phyloP scores from a whole-genome alignment of 1,140 invertebrate species.

The Drosophila melanogaster region Release_6_plus_ISO1_MT NC_004354.4:7305001-7305500 shows the following conservation, averaged over 20 bases:
- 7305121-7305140: slow-evolving; percentile 79
- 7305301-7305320: slow-evolving; percentile 21
- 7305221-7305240: slow-evolving; percentile 74
- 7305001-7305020: slow-evolving; percentile 36
- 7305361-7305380: slow-evolving; percentile 80
- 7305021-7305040: slow-evolving; percentile 39
- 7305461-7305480: neutral
- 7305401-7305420: slow-evolving; percentile 11
- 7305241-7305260: slow-evolving; percentile 76
- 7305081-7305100: slow-evolving; percentile 72
- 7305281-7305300: slow-evolving; percentile 54
- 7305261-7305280: slow-evolving; percentile 35
- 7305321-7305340: slow-evolving; percentile 48
- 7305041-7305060: slow-evolving; percentile 57
- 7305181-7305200: slow-evolving; percentile 75
- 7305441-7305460: neutral
- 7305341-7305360: slow-evolving; percentile 46
- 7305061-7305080: slow-evolving; percentile 79
- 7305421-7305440: neutral
- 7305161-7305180: slow-evolving; percentile 73
- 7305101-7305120: slow-evolving; percentile 77
- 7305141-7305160: slow-evolving; percentile 80
- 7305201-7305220: slow-evolving; percentile 79
- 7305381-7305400: slow-evolving; percentile 45
- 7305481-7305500: neutral